Percentiles rank a stretch among this genome's conserved stretches.
phyloP scores from a whole-genome alignment of 2,113 vertebrate species.

The Tor tambroides region DNA sequence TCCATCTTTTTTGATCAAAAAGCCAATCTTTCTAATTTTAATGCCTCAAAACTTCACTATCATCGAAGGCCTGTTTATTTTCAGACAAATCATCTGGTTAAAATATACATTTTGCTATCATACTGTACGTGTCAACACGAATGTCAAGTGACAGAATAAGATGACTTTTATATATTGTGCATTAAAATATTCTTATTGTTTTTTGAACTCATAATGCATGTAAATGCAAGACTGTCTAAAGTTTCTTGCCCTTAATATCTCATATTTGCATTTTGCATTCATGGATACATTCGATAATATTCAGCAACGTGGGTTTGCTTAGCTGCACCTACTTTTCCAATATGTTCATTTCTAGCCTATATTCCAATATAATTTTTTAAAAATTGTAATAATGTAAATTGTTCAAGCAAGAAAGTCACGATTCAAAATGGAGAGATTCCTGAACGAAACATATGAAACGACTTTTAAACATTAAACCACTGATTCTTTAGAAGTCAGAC shows the following conservation, averaged over 20 bases:
- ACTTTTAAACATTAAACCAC: not conserved
- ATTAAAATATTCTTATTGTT: too few species aligned
- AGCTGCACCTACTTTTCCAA: not conserved
- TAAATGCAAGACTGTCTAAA: not conserved
- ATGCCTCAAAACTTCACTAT: slow-evolving; percentile 4
- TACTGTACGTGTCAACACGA: not conserved
- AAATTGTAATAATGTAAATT: not conserved
- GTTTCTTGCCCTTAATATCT: not conserved
- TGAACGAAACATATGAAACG: too few species aligned
- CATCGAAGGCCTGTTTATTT: not conserved
- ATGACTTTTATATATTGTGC: not conserved
- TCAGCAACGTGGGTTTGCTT: not conserved
- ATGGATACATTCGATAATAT: not conserved
- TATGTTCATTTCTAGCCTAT: too few species aligned
- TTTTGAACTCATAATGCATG: not conserved
- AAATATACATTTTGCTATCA: not conserved
- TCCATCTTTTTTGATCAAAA: not conserved
- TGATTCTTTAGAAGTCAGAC: too few species aligned
- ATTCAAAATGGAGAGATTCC: not conserved
- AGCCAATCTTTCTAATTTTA: not conserved
- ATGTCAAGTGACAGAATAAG: not conserved
- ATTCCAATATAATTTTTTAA: too few species aligned
- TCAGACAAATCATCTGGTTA: not conserved
- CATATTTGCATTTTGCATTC: not conserved
- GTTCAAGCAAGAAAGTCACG: not conserved